Percentiles rank a stretch among this genome's conserved stretches.
Evolutionary conservation across 1,140 invertebrate species (phyloP).

Genomic region (Drosophila suzukii): DNA sequence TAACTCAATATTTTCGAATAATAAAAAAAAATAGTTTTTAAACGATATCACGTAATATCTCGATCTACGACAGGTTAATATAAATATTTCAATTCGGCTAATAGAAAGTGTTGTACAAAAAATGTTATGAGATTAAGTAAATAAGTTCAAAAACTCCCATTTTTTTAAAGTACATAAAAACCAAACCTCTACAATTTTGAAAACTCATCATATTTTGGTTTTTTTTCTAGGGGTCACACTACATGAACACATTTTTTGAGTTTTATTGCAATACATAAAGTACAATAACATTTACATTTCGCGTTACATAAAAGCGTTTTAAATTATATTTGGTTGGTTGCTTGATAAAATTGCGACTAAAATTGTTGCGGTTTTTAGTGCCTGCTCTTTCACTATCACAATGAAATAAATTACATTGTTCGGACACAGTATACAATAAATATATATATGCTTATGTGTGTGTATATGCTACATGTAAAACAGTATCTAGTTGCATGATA

Average conservation of each 20-base stretch:
- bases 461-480: conserved; percentile 55
- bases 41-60: too few relatives aligned
- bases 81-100: too few relatives aligned
- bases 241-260: conserved; percentile 68
- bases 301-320: conserved; percentile 74
- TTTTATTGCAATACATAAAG: conserved; percentile 72
- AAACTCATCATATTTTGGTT: not conserved
- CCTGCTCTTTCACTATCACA: conserved; percentile 67
- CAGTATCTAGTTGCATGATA: conserved; percentile 63
- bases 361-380: conserved; percentile 69
- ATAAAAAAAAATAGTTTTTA: too few relatives aligned
- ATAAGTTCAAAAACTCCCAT: too few relatives aligned
- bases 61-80: too few relatives aligned
- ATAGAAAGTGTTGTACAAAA: too few relatives aligned
- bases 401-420: conserved; percentile 78
- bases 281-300: conserved; percentile 73
- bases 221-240: conserved; percentile 49
- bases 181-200: not conserved
- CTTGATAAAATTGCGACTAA: conserved; percentile 64
- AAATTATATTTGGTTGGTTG: conserved; percentile 38
- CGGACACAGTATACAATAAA: conserved; percentile 52
- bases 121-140: too few relatives aligned
- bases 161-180: not conserved
- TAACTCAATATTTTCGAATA: not conserved
- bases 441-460: conserved; percentile 43